Base-by-base conservation (phyloP, 2,797 vertebrate genomes). In the Leptodactylus fallax region DNA sequence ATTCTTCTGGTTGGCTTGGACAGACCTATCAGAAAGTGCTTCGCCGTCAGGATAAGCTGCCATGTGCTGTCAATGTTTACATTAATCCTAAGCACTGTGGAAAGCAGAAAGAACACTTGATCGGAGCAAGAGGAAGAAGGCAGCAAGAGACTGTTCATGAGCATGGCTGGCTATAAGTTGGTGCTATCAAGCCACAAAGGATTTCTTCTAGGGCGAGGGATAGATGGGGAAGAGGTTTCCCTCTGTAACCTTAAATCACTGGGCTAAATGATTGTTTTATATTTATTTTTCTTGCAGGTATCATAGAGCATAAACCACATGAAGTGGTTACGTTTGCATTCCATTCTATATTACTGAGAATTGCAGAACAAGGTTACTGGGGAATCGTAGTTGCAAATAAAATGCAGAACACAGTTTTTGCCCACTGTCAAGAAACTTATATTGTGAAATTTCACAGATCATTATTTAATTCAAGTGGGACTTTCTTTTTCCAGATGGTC, bases 1-100 rank as follows among this genome's bases (percentile, higher is more conserved):
- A n/a, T 67, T 92, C 92, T 93, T 92, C 93, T 94, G 88, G 53
- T 82, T 86, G 88, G 93, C 92, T 92, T 93, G 92, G 91, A 91
- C 93, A 92, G 92, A 92, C 94, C 94, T 91, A 92, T 92, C 91
- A 92, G 93, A 94, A 94, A 94, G 92, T 93, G 92, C 94, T 95
- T 92, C 87, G 53, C 85, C 93, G 93, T 63, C 80, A 53, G 95
- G 94, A 93, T 92, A 92, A 94, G 95, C 93, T 95, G 95, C 95
- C 94, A 93, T 94, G 69, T 95, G 93, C 94, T 94, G 94, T 96
- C 94, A 60, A 95, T 95, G 95, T 96, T 96, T 96, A 96, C 95
- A 96, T 95, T 83, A 94, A 93, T 95, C 91, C 95, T 92, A 93
- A 96, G 95, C 95, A 96, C 95, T 96, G 95, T 96, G 95, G 94